Evolutionary conservation across 2,797 vertebrate genomes (phyloP), one percentile per base, ranked within the genome.

Genomic region (Galagoides demidoff): DNA sequence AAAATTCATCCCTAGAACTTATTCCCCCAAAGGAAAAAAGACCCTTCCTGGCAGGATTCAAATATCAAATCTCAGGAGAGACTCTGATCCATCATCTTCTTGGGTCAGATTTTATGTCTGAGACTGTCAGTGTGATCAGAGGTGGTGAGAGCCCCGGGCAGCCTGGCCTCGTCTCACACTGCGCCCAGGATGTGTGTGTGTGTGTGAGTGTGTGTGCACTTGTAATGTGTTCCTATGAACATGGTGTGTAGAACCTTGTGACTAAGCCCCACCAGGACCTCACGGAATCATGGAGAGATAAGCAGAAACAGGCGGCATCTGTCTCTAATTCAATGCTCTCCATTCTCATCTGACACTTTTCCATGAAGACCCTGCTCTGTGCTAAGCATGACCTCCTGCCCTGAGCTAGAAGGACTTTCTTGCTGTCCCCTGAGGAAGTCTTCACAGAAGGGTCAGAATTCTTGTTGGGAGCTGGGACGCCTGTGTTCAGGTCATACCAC

Each of bases 151-250:
- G n/a, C 39, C 20, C 2, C 16, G 71, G 55, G 27, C 27, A 34
- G 64, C 64, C 49, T 1, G 27, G 89, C 49, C n/a, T 52, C 8
- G 27, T 49, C 45, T 22, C 68, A 55, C 6, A 3, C 10, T 57
- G 12, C 0, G 0, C 7, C 3, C 7, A 10, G 2, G 34, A 19
- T 49, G 34, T 55, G 61, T 25, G 37, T 31, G 25, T 20, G 27
- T 37, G 10, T 25, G 29, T 52, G 27, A n/a, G 16, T 63, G 55
- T 45, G 39, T 14, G 39, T 16, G 55, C 55, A 19, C 55, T 20
- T 57, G 19, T 20, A 13, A 52, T 52, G 49, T 13, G 55, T 79
- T 57, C 16, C 37, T 20, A 11, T 7, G 79, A 43, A 29, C 34
- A 34, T 37, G 63, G 5, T 45, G 23, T 61, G 31, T 9, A 23